Percentiles rank a stretch among this genome's conserved stretches.
Conservation (phyloP, 64 coral and sea anemone species). For the Porites australiensis region DNA sequence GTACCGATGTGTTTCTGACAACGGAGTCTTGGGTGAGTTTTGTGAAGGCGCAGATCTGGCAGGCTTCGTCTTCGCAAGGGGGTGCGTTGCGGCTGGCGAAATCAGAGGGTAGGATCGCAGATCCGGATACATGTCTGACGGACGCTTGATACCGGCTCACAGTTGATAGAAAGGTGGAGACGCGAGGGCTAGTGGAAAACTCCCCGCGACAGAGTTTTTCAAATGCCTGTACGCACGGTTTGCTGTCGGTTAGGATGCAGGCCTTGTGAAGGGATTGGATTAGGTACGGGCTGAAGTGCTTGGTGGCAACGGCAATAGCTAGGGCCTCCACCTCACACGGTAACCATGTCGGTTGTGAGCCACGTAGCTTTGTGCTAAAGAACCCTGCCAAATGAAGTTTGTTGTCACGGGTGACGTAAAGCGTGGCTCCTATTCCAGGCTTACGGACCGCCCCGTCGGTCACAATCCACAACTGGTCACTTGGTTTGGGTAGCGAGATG, state of each 20-base stretch:
- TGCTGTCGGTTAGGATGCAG: no score
- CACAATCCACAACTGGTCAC: conserved; percentile 49
- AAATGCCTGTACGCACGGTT: no score
- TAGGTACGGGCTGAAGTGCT: no score
- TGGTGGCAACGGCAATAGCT: no score
- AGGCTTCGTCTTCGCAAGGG: neutral
- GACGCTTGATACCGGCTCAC: conserved; percentile 25
- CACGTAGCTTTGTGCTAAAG: conserved; percentile 45
- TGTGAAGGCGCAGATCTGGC: conserved; percentile 21
- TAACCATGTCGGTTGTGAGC: no score
- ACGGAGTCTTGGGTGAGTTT: conserved; percentile 2
- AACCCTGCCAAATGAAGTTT: neutral
- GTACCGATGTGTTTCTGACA: neutral
- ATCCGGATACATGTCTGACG: neutral
- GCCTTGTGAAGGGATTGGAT: no score
- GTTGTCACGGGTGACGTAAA: no score
- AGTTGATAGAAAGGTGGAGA: neutral
- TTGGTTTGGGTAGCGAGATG: conserved; percentile 12
- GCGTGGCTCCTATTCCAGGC: no score
- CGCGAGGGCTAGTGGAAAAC: no score
- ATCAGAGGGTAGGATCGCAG: neutral
- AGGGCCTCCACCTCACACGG: no score
- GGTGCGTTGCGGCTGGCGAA: conserved; percentile 34
- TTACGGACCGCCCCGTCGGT: no score
- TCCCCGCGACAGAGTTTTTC: no score